Base-by-base conservation (phyloP, 2,888 invertebrate species). In the Cryptophagus acutangulus region DNA sequence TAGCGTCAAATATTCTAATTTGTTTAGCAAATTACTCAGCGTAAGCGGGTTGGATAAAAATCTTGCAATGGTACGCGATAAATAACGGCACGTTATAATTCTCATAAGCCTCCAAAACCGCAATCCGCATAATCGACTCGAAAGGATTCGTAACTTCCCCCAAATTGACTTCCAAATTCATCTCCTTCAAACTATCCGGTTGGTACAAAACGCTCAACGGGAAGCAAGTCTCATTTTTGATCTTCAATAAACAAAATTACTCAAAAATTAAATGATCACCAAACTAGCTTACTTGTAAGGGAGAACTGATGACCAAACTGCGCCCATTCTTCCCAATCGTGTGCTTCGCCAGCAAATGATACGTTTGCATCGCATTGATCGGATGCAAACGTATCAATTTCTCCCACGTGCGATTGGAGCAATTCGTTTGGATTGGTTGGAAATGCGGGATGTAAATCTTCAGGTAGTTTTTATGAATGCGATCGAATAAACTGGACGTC, bases 31-130 rank as follows among this genome's bases (percentile, higher is more conserved):
- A 80, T 78, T 62, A 86, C 85, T 81, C 82, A 31, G 79, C 76
- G 58, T 84, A 81, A 3, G 82, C 78, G 3, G 88, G 88, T 58
- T 82, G 75, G 25, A 87, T 67, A 63, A 80, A 83, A 38, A 90
- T 70, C 49, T 82, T 80, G 67, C 86, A 87, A 59, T 89, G 86
- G 58, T 87, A 88, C 1, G 88, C 87, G 36, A 88, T 78, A 57
- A 81, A 81, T 28, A 89, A 70, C 1, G 90, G 89, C 16, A 89
- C 79, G 54, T 82, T 80, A 63, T 81, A 87, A 0, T 77, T 76
- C 55, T 85, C 82, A 51, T 82, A 81, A 0, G 87, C 83, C 40
- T 84, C 83, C 13, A 90, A 70, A 15, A 84, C 81, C 0, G 81
- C 76, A 35, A 89, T 73, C 36, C 82, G 72, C 71, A 84, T 78